Percentiles rank a stretch among this genome's conserved stretches.
phyloP scores from a whole-genome alignment of 2,113 vertebrate genomes.

The Neopipo cinnamomea region DNA sequence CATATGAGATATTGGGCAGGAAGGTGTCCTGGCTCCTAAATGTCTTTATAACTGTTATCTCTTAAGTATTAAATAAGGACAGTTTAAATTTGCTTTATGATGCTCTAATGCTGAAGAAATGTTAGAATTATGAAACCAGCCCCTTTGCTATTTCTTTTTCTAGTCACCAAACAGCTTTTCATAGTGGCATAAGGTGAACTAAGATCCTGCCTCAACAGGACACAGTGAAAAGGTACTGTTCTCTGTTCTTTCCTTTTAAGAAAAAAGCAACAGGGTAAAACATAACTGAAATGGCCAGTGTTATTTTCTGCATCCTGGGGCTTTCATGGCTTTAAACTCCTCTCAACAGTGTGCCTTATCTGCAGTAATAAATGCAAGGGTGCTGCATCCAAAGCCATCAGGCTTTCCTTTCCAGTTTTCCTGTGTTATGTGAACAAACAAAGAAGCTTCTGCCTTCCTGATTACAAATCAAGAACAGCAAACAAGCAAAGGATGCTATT shows the following conservation, averaged over 20 bases:
- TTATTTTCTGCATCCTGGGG: background rate
- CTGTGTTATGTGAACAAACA: background rate
- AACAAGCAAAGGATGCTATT: background rate
- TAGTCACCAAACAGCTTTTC: background rate
- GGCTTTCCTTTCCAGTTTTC: background rate
- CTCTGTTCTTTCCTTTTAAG: background rate
- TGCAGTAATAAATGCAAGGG: slow-evolving; percentile 17
- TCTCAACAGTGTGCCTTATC: background rate
- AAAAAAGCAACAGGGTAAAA: background rate
- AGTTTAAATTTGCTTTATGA: background rate
- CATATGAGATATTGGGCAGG: background rate
- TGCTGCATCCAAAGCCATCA: background rate
- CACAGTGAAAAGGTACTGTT: background rate
- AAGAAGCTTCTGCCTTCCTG: background rate
- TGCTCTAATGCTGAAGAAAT: background rate
- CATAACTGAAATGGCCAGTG: background rate
- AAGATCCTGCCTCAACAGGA: background rate
- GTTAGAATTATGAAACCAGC: background rate
- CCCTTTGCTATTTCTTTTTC: background rate
- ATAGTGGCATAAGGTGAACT: background rate
- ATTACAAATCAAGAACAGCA: background rate
- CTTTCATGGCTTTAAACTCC: slow-evolving; percentile 26
- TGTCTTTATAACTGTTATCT: background rate
- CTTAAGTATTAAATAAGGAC: background rate
- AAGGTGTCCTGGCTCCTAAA: background rate